A percentile compares a stretch with the other conserved stretches of the same genome.
Evolutionary conservation across 2,797 vertebrate genomes (phyloP).

Genomic region (Rhinoraja longicauda): DNA sequence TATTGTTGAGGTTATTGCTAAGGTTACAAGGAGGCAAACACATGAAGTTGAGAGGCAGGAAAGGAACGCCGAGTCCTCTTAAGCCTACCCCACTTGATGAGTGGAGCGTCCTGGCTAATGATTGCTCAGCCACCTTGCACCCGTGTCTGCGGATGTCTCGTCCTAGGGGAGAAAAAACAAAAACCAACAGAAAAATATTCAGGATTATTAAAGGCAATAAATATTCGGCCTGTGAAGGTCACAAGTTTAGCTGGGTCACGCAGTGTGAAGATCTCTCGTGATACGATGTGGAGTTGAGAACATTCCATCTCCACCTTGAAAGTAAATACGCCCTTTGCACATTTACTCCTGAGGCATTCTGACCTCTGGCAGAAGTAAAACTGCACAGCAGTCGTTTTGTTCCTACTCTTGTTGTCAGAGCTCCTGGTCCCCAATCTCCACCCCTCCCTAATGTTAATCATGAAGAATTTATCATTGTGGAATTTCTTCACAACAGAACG

Average conservation of each 20-base stretch:
- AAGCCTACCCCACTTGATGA: background rate
- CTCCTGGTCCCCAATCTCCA: too few species aligned
- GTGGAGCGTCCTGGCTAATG: background rate
- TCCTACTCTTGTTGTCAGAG: background rate
- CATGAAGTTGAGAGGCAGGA: background rate
- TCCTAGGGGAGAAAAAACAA: background rate
- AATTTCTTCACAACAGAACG: background rate
- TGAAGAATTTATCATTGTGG: background rate
- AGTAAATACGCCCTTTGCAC: too few species aligned
- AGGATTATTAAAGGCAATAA: background rate
- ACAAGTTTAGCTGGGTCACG: too few species aligned
- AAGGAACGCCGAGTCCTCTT: background rate
- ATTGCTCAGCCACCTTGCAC: background rate
- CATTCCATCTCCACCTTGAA: too few species aligned
- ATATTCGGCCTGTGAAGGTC: background rate
- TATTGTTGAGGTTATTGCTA: background rate
- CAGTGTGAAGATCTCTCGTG: too few species aligned
- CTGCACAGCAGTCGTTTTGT: too few species aligned
- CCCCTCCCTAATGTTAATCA: background rate
- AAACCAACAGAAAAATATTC: background rate
- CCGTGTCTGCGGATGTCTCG: too few species aligned
- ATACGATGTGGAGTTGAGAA: too few species aligned
- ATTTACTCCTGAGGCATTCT: too few species aligned
- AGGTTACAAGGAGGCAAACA: background rate
- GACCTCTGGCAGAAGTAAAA: too few species aligned